Evolutionary conservation across 2,797 vertebrate species (phyloP).

Genomic region (Dryobates pubescens): DNA sequence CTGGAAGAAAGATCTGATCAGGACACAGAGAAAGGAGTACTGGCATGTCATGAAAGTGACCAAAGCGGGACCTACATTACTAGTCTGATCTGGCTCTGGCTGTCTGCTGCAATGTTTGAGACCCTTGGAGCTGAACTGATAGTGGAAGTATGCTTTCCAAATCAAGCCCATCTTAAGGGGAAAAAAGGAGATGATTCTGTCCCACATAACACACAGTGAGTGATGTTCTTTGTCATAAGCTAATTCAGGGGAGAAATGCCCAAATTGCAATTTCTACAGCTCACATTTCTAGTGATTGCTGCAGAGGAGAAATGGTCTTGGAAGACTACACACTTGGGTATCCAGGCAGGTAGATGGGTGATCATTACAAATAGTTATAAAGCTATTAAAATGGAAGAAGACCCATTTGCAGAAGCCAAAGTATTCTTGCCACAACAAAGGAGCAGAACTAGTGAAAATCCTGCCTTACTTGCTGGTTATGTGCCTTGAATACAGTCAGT

Average conservation of each 20-base stretch:
- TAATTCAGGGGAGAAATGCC: not conserved
- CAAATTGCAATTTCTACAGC: not conserved
- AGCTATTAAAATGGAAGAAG: not conserved
- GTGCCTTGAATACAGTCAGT: not conserved
- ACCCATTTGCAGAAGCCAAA: not conserved
- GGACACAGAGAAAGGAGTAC: not conserved
- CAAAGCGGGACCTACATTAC: not conserved
- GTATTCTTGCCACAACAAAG: not conserved
- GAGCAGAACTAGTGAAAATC: not conserved
- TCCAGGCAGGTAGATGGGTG: not conserved
- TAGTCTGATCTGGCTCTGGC: not conserved
- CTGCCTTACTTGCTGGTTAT: not conserved
- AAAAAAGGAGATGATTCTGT: not conserved
- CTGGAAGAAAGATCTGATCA: not conserved
- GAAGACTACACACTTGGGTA: not conserved
- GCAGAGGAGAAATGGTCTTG: not conserved
- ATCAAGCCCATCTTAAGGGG: not conserved
- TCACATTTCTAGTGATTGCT: not conserved
- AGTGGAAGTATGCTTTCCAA: not conserved
- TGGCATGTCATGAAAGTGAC: not conserved
- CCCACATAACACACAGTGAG: not conserved
- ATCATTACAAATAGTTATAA: not conserved
- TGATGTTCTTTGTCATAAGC: not conserved
- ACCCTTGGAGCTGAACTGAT: not conserved
- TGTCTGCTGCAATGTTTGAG: not conserved